Conservation (phyloP, 1,140 invertebrate species). For the Dendroctonus valens region DNA sequence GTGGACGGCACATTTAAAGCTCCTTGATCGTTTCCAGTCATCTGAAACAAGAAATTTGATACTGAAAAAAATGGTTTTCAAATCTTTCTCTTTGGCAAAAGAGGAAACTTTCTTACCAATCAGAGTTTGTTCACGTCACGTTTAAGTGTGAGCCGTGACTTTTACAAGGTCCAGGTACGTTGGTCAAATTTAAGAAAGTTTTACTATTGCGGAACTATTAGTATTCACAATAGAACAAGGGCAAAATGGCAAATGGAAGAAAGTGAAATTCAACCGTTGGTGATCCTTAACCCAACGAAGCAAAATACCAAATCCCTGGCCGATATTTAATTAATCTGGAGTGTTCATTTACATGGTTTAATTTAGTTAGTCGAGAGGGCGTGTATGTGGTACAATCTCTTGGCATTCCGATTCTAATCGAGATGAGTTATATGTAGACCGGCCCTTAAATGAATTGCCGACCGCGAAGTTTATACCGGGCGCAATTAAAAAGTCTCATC, state of each 20-base stretch:
- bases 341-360: slow-evolving; percentile 39
- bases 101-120: too few species aligned
- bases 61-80: too few species aligned
- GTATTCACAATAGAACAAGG: too few species aligned
- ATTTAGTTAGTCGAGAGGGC: slow-evolving; percentile 39
- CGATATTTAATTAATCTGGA: slow-evolving; percentile 38
- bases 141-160: too few species aligned
- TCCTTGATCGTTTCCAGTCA: slow-evolving; percentile 90
- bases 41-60: slow-evolving; percentile 59
- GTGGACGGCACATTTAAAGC: slow-evolving; percentile 94
- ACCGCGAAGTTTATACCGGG: slow-evolving; percentile 26
- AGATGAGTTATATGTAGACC: slow-evolving; percentile 38
- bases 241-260: too few species aligned
- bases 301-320: not conserved
- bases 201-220: too few species aligned
- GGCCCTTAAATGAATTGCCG: slow-evolving; percentile 35
- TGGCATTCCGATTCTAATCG: slow-evolving; percentile 42
- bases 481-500: slow-evolving; percentile 26
- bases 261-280: too few species aligned
- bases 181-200: too few species aligned
- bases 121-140: too few species aligned
- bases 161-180: too few species aligned
- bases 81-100: too few species aligned
- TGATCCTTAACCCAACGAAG: not conserved
- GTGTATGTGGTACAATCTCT: slow-evolving; percentile 37